Evolutionary conservation across 2,113 vertebrate genomes (phyloP), one percentile per base, ranked within the genome.

Genomic region (Eolophus roseicapilla): DNA sequence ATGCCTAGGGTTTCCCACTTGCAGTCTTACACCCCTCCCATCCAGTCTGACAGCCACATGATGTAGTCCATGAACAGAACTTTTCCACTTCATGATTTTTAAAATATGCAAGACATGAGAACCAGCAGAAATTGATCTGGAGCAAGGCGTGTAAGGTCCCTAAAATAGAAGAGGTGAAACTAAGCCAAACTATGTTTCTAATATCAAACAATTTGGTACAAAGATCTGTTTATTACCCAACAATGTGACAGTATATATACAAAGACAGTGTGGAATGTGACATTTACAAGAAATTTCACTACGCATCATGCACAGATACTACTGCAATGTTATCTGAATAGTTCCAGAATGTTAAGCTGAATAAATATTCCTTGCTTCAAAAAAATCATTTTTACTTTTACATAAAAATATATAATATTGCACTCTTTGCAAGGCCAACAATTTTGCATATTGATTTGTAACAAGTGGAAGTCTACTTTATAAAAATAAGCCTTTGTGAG

Each of bases 341-440:
- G 77, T 96, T 95, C 87, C 93, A 97, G 86, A 96, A 77, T 39
- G 68, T 96, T 97, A 97, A 97, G 97, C 97, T 97, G 93, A 98
- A 98, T 98, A 98, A 98, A 98, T 98, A 98, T 83, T 96, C 89
- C 90, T 97, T 92, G 93, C 86, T 90, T 89, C 96, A 94, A 96
- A 96, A 96, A 96, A 92, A 74, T 95, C 62, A 71, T 88, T 94
- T 97, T 96, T 87, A 92, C 84, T 95, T 97, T 96, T 96, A 98
- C 98, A 96, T 96, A 98, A 98, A 98, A 98, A 98, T 98, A 98
- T 94, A 97, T 96, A 97, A 96, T 97, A 98, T 98, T 98, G 97
- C 97, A 98, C 97, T 97, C 95, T 98, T 97, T 95, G 97, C 95
- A 97, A 97, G 96, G 97, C 93, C 95, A 96, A 93, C 95, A 96